Evolutionary conservation across 2,888 invertebrate genomes (phyloP), one percentile per base, ranked within the genome.

Genomic region (Agapostemon virescens): DNA sequence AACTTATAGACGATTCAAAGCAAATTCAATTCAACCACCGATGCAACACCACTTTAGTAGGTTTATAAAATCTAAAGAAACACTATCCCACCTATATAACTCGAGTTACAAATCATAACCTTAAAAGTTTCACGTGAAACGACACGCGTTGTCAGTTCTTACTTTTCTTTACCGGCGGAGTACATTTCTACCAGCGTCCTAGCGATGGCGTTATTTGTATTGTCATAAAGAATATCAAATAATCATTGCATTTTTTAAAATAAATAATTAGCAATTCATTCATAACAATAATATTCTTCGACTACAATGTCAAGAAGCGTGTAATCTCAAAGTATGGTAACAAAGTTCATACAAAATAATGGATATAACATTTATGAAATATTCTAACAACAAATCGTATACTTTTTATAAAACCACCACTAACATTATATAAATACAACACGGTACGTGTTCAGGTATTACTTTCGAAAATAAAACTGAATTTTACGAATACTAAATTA

Each of bases 141-240:
- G n/a, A 58, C 36, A 15, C 33, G 11, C 40, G 17, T 40, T 55
- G 17, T 61, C 15, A 64, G 17, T 26, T 26, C 55, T 26, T 55
- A 68, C n/a, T 38, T 26, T 2, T 9, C 2, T 61, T 82, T 85
- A 85, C 69, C 86, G 82, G 74, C 76, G 9, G 71, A 64, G 61
- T 36, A 17, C 13, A 26, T 45, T 70, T 42, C 23, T 20, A 11
- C 6, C 15, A 69, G 6, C 23, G 15, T 15, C 40, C 63, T 36
- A 38, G 20, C 52, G 85, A 86, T 85, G 85, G 81, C 86, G 67
- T 64, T 73, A 42, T 61, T 36, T 64, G 85, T 84, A 38, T 63
- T 52, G 11, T 55, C 30, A n/a, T 13, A 45, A 58, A 13, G 58
- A 26, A 63, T 68, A 74, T 63, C 23, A 66, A 74, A 71, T 70